Conservation (phyloP, 2,113 vertebrate genomes). For the Festucalex cinctus region DNA sequence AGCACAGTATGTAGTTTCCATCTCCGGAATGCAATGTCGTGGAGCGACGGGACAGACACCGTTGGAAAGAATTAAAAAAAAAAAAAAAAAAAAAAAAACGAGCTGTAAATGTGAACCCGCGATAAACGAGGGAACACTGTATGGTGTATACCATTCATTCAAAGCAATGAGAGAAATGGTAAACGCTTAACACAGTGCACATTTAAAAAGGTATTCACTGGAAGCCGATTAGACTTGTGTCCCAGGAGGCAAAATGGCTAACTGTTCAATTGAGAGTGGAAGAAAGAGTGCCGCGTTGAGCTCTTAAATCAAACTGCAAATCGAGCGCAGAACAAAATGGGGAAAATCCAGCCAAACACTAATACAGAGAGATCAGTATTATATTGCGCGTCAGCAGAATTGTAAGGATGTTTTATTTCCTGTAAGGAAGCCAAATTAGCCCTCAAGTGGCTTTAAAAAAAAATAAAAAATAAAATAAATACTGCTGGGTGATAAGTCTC, state of each 20-base stretch:
- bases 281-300: slow-evolving; percentile 4
- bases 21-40: too few species aligned
- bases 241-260: slow-evolving; percentile 33
- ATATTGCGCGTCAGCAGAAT: neutral
- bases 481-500: slow-evolving; percentile 30
- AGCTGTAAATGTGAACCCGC: too few species aligned
- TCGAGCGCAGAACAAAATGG: neutral
- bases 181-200: slow-evolving; percentile 40
- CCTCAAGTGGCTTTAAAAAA: neutral
- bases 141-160: slow-evolving; percentile 13
- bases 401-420: neutral
- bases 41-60: too few species aligned
- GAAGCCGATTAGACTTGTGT: slow-evolving; percentile 58
- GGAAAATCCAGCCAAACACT: neutral
- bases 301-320: slow-evolving; percentile 15
- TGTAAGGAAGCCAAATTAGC: slow-evolving; percentile 6
- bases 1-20: too few species aligned
- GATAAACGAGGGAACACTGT: too few species aligned
- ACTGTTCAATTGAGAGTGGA: slow-evolving; percentile 4
- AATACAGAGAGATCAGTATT: slow-evolving; percentile 22
- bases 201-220: slow-evolving; percentile 30
- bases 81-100: too few species aligned
- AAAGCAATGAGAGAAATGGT: slow-evolving; percentile 19
- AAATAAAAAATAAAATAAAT: too few species aligned
- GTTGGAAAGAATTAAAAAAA: too few species aligned